phyloP scores from a whole-genome alignment of 2,113 vertebrate genomes.

The Callionymus lyra region DNA sequence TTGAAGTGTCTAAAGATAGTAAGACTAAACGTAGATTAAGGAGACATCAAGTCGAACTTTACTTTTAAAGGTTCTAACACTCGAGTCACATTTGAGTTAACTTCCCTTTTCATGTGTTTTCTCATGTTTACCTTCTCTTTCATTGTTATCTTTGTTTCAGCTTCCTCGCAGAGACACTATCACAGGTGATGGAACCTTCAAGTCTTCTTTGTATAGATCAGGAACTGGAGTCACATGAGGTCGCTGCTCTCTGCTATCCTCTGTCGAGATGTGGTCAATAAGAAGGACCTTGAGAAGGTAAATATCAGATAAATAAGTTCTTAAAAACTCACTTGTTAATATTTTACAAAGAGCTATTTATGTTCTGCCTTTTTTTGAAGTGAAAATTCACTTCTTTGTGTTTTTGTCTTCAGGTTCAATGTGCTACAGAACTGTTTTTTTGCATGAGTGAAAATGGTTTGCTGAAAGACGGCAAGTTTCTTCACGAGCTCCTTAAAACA shows the following conservation, averaged over 20 bases:
- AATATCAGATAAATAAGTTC: slow-evolving; percentile 6
- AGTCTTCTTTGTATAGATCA: slow-evolving; percentile 7
- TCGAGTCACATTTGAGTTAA: no score
- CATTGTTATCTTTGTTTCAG: no score
- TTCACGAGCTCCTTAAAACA: slow-evolving; percentile 48
- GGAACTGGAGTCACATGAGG: slow-evolving; percentile 47
- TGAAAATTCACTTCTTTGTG: background rate
- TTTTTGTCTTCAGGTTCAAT: slow-evolving; percentile 22
- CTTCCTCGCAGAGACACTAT: no score
- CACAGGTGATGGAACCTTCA: no score
- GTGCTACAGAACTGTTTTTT: slow-evolving; percentile 45
- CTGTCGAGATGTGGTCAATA: slow-evolving; percentile 51
- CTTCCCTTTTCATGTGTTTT: no score
- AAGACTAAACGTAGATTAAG: no score
- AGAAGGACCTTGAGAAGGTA: slow-evolving; percentile 49
- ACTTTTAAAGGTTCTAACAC: no score
- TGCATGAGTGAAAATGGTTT: slow-evolving; percentile 47
- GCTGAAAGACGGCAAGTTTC: slow-evolving; percentile 30
- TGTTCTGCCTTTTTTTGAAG: background rate
- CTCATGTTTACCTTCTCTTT: no score
- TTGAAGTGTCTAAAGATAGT: no score
- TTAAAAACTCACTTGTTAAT: background rate
- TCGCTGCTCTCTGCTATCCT: slow-evolving; percentile 61
- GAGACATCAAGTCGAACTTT: no score
- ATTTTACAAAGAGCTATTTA: background rate